Evolutionary conservation across 2,113 vertebrate species (phyloP), one percentile per base, ranked within the genome.

Genomic region (Oxygymnocypris stewartii): DNA sequence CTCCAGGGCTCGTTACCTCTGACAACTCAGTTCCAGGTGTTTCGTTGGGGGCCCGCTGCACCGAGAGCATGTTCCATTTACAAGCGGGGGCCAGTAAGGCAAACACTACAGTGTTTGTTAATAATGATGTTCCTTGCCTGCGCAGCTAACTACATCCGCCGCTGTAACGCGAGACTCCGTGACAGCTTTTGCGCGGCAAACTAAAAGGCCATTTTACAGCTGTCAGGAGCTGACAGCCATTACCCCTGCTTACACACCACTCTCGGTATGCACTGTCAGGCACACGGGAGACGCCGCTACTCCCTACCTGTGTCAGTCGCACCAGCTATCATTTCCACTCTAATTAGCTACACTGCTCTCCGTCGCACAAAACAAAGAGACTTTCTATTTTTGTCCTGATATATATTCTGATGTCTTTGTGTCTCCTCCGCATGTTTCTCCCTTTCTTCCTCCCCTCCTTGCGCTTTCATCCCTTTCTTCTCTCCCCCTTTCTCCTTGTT

Each of bases 151-250:
- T 95, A 94, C 95, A 95, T 96, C 95, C 95, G 95, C 95, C 95
- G 95, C 96, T 94, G 75, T 82, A 90, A 83, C 94, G 94, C 94
- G 94, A 95, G 95, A 96, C 95, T 95, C 95, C 92, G 94, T 96
- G 96, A 97, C 96, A 97, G 96, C 95, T 84, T 87, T 95, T 92
- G 94, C 94, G 91, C 93, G 93, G 93, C 94, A 94, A 97, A 97
- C 96, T 97, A 97, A 98, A 97, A 96, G 96, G 96, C 96, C 97
- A 97, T 97, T 99, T 89, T 98, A 97, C 96, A 97, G 96, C 96
- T 97, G 97, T 97, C 96, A 97, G 94, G 94, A 92, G 94, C 94
- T 97, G 97, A 97, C 97, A 98, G 96, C 96, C 96, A 97, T 97
- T 97, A 97, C 96, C 96, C 95, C 95, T 95, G 94, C 96, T 97